Evolutionary conservation across 2,888 invertebrate species (phyloP).

Genomic region (Cataglyphis altisquamis): DNA sequence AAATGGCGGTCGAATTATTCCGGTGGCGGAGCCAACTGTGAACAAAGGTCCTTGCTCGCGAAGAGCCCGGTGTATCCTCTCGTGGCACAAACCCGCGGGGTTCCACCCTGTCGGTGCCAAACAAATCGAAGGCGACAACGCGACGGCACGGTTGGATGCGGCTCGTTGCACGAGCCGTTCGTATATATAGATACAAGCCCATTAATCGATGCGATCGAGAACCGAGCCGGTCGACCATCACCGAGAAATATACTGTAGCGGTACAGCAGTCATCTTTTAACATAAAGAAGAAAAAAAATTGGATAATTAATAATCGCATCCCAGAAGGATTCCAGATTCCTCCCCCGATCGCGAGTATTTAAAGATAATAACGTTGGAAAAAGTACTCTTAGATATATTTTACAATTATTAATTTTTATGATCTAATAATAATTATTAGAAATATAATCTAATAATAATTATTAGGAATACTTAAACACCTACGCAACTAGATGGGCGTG

Average conservation of each 20-base stretch:
- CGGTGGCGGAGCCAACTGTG: conserved; percentile 72
- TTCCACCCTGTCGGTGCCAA: conserved; percentile 65
- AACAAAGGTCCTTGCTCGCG: conserved; percentile 73
- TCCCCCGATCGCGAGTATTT: not conserved
- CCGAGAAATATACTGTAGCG: not conserved
- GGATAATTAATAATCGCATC: conserved; percentile 41
- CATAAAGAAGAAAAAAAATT: conserved; percentile 24
- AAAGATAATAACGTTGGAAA: not conserved
- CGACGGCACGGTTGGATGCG: conserved; percentile 25
- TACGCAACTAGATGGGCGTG: too few relatives aligned
- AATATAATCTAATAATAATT: not conserved
- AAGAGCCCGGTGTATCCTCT: conserved; percentile 65
- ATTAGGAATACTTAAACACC: not conserved
- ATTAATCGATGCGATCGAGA: conserved; percentile 71
- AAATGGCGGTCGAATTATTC: conserved; percentile 82
- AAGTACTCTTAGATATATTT: not conserved
- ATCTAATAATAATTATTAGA: not conserved
- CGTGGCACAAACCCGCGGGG: conserved; percentile 69
- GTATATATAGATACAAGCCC: conserved; percentile 4
- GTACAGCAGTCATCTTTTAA: not conserved
- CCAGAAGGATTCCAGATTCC: not conserved
- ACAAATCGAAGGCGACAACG: conserved; percentile 58
- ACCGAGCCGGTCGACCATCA: conserved; percentile 35
- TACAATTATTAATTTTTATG: too few relatives aligned
- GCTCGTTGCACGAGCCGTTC: conserved; percentile 34